Evolutionary conservation across 2,113 vertebrate species (phyloP).

Genomic region (Machaerirhynchus nigripectus): DNA sequence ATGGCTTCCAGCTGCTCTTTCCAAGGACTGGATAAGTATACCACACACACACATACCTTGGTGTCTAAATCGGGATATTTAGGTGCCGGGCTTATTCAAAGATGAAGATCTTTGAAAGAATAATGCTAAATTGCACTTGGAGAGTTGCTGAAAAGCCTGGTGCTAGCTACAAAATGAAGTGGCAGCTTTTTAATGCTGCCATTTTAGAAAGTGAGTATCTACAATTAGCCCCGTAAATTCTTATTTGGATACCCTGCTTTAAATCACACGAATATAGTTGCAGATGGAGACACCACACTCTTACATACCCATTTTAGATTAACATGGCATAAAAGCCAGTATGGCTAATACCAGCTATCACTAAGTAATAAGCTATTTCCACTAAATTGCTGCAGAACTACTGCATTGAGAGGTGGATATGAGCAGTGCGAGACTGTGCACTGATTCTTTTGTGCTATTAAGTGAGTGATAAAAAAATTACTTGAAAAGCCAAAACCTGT

Average conservation of each 20-base stretch:
- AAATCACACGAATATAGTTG: not conserved
- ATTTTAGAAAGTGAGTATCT: not conserved
- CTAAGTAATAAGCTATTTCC: constrained; percentile 23
- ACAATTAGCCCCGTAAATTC: not conserved
- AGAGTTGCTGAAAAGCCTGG: not conserved
- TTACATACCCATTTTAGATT: not conserved
- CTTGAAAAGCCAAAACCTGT: not conserved
- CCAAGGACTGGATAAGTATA: not conserved
- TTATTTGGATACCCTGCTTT: not conserved
- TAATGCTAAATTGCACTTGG: not conserved
- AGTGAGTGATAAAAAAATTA: not conserved
- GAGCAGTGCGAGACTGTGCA: not conserved
- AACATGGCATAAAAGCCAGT: not conserved
- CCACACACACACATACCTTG: not conserved
- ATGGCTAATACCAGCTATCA: not conserved
- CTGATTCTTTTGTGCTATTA: not conserved
- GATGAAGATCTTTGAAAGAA: not conserved
- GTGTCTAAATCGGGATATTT: not conserved
- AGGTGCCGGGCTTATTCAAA: not conserved
- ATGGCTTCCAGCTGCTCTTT: not conserved
- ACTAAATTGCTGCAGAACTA: not conserved
- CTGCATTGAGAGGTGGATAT: not conserved
- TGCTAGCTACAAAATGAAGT: not conserved
- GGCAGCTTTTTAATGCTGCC: not conserved
- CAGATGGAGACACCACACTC: not conserved